Base-by-base conservation (phyloP, 2,888 invertebrate species). In the Polia nebulosa region DNA sequence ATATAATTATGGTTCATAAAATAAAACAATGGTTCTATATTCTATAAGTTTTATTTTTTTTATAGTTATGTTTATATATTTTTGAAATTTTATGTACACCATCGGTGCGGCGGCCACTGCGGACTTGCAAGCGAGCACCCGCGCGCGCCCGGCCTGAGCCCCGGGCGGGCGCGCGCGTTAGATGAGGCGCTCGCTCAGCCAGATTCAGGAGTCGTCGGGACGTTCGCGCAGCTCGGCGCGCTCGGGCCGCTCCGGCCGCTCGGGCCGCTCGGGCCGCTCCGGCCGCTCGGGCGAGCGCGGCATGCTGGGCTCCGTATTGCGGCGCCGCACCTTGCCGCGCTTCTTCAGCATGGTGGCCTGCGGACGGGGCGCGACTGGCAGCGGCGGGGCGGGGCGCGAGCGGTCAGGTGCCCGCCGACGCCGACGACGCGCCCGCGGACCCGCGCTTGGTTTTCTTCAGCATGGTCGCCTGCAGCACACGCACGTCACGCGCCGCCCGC, bases 301-400 rank as follows among this genome's bases (percentile, higher is more conserved):
- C 97, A 97, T 97, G 88, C 97, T 96, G 86, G 98, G 97, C 96
- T 98, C 98, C 87, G 98, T 98, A 96, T 99, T 98, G 92, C 99
- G 97, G 87, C 99, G 97, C 96, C 99, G 99, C 97, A 99, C 99
- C 97, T 99, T 99, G 91, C 97, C 97, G 96, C 98, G 98, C 97
- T 99, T 99, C 97, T 99, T 99, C 96, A 99, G 97, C 99, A 99
- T 99, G 96, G 99, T 99, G 94, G 99, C 99, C 99, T 99, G 96
- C 96, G 96, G 96, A 85, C 73, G 76, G 78, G 84, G 80, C 82
- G 84, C 78, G 80, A 78, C 80, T 76, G 83, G 78, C 78, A 83
- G 85, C 81, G 96, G 95, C 95, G 87, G 88, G 86, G 88, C 83
- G 82, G 86, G 85, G 85, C 82, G 85, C 82, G 85, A 57, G 78